Conservation (phyloP, 2,888 invertebrate genomes). For the Argyresthia albistria region DNA sequence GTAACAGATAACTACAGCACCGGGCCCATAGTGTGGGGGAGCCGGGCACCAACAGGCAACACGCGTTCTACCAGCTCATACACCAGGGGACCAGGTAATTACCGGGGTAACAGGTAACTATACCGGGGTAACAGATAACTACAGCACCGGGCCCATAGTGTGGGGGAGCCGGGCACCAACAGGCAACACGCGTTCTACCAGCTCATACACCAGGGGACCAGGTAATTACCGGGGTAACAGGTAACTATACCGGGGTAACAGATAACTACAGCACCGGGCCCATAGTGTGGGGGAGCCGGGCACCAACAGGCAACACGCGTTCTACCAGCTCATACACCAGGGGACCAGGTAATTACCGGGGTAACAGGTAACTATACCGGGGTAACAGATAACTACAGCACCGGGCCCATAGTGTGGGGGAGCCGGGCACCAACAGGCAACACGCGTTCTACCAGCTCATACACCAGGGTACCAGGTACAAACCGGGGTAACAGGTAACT, state of each 20-base stretch:
- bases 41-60: slow-evolving; percentile 92
- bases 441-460: slow-evolving; percentile 99
- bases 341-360: slow-evolving; percentile 57
- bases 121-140: too few relatives aligned
- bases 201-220: slow-evolving; percentile 71
- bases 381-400: too few relatives aligned
- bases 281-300: too few relatives aligned
- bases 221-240: slow-evolving; percentile 45
- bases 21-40: too few relatives aligned
- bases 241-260: slow-evolving; percentile 42
- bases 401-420: too few relatives aligned
- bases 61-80: slow-evolving; percentile 99
- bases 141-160: too few relatives aligned
- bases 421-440: slow-evolving; percentile 75
- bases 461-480: slow-evolving; percentile 88
- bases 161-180: slow-evolving; percentile 64
- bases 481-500: slow-evolving; percentile 34
- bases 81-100: slow-evolving; percentile 83
- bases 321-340: slow-evolving; percentile 99
- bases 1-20: too few relatives aligned
- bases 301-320: slow-evolving; percentile 99
- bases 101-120: slow-evolving; percentile 35
- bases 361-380: slow-evolving; percentile 35
- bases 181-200: too few relatives aligned
- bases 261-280: too few relatives aligned